Percentiles rank a stretch among this genome's conserved stretches.
Evolutionary conservation across 2,113 vertebrate genomes (phyloP).

Genomic region (Merops nubicus): DNA sequence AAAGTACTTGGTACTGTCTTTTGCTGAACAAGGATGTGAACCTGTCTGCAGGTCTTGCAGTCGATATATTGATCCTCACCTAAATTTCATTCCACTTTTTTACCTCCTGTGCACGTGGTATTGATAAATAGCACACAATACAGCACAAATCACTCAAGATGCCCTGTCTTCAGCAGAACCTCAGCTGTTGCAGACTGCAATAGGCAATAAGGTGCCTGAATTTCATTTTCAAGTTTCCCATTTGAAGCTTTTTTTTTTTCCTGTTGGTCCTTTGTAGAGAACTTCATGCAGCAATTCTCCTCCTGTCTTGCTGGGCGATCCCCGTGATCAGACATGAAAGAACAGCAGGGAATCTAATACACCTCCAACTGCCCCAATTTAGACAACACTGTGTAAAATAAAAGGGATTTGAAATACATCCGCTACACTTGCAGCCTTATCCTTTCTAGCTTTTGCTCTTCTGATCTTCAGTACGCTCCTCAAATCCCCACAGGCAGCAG

Average conservation of each 20-base stretch:
- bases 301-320: background rate
- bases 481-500: background rate
- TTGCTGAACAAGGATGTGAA: accelerated
- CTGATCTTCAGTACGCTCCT: background rate
- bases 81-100: background rate
- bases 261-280: background rate
- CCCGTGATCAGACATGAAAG: background rate
- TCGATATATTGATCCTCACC: background rate
- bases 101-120: background rate
- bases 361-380: background rate
- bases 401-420: conserved; percentile 6
- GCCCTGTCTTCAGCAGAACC: background rate
- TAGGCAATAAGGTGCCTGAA: background rate
- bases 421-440: background rate
- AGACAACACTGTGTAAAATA: background rate
- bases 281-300: background rate
- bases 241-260: background rate
- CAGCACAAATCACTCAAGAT: background rate
- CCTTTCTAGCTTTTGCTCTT: conserved; percentile 4
- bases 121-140: accelerated
- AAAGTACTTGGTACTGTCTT: background rate
- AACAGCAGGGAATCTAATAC: conserved; percentile 5
- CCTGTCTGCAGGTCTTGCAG: background rate
- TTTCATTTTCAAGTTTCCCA: background rate
- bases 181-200: background rate